Base-by-base conservation (phyloP, 2,113 vertebrate genomes). In the Paralichthys olivaceus region DNA sequence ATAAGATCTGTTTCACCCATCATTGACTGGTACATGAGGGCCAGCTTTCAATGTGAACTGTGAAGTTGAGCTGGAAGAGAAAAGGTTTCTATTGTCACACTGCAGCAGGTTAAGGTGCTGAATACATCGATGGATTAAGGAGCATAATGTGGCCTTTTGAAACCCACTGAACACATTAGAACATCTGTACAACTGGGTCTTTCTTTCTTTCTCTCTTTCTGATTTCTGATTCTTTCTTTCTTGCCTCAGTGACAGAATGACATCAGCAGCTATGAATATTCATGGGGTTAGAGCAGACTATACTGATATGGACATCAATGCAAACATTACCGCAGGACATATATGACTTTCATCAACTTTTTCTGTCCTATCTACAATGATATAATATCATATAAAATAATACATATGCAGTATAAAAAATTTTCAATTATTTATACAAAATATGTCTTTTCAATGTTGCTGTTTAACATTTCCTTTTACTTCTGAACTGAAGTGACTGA, bases 1-100 rank as follows among this genome's bases (percentile, higher is more conserved):
- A 85, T 80, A 59, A 85, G 75, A 79, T 67, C 60, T 14, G 28
- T 77, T 84, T 90, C 84, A 86, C 77, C 79, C 77, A 49, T 83
- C 79, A 81, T 76, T 87, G 86, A 80, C 69, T 66, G 56, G 37
- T 23, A 75, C 63, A 78, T 69, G 78, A 84, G 72, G 66, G 51
- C 76, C 69, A 69, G 75, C 66, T 83, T 77, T 85, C 75, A 75
- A 9, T 53, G 60, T 71, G 68, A 77, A 51, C 69, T n/a, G 63
- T 26, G 17, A 37, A 40, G 37, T 75, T 8, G 56, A 69, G 69
- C 56, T 25, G 75, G 4, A 55, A 51, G 60, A 75, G 49, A 75
- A 80, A 75, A 45, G 55, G 25, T 58, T 2, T n/a, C 72, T 67
- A 75, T 87, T 87, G 77, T 87, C 65, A 76, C 47, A 28, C 51